These are phyloP conservation scores for Gastrophryne carolinensis DNA, from an alignment of 2,797 vertebrate species.

Conservation along the genomic window DNA sequence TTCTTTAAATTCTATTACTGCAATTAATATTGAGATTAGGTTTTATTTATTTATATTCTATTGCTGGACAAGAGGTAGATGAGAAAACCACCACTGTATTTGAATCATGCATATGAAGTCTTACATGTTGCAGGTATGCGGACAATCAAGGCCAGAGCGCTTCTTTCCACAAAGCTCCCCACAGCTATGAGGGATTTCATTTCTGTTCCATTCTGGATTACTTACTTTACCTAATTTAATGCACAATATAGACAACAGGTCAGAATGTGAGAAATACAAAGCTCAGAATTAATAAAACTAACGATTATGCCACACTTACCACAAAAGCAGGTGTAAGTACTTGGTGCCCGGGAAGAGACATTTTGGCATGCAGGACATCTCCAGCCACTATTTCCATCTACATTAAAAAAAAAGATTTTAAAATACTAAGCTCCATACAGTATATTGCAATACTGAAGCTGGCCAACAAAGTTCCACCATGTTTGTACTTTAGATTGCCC, in stretches of 20 bases:
- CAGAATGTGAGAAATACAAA: neutral
- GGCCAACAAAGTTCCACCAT: no score
- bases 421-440: no score
- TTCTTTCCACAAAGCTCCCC: constrained; percentile 96
- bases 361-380: constrained; percentile 97
- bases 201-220: constrained; percentile 95
- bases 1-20: no score
- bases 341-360: constrained; percentile 81
- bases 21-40: no score
- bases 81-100: no score
- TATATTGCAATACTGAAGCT: no score
- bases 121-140: constrained; percentile 97
- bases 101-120: constrained; percentile 50
- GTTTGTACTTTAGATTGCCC: no score
- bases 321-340: constrained; percentile 92
- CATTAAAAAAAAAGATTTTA: constrained; percentile 20
- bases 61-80: no score
- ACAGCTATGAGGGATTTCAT: constrained; percentile 98
- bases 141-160: constrained; percentile 85
- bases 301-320: constrained; percentile 72
- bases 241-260: neutral
- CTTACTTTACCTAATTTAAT: constrained; percentile 87
- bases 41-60: no score
- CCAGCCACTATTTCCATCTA: constrained; percentile 90
- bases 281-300: neutral